phyloP scores from a whole-genome alignment of 2,113 vertebrate genomes.

The Pelmatolapia mariae region DNA sequence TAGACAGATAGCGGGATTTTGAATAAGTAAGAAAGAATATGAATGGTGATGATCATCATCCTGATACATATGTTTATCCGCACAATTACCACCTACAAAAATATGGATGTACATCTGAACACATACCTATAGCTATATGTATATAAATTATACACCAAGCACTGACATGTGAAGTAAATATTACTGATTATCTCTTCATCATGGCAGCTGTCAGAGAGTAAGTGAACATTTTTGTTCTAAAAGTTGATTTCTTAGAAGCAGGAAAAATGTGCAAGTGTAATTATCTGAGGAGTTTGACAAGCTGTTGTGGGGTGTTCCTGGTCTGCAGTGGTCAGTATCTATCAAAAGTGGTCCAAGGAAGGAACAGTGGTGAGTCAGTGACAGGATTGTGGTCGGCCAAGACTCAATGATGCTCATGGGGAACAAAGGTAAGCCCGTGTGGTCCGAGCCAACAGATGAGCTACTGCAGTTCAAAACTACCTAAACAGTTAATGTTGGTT shows the following conservation, averaged over 20 bases:
- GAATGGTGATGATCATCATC: not conserved
- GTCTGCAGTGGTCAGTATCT: too few relatives aligned
- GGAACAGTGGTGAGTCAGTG: not conserved
- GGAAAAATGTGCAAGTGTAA: not conserved
- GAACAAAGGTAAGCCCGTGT: not conserved
- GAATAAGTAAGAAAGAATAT: not conserved
- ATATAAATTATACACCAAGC: not conserved
- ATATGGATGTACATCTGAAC: not conserved
- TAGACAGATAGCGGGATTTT: not conserved
- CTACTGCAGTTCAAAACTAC: not conserved
- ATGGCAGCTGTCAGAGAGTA: not conserved
- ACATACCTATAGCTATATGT: not conserved
- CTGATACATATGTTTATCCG: not conserved
- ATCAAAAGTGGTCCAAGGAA: too few relatives aligned
- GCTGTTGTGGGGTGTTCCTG: not conserved
- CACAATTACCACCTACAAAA: fast-evolving
- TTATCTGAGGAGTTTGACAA: not conserved
- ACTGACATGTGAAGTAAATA: not conserved
- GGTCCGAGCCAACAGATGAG: not conserved
- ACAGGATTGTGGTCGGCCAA: not conserved
- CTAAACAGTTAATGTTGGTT: not conserved
- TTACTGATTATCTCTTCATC: not conserved
- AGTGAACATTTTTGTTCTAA: not conserved
- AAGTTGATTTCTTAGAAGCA: not conserved
- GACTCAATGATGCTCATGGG: not conserved